These are phyloP conservation scores for Resseliella maxima DNA, from an alignment of 2,888 invertebrate genomes.

Conservation along the genomic window DNA sequence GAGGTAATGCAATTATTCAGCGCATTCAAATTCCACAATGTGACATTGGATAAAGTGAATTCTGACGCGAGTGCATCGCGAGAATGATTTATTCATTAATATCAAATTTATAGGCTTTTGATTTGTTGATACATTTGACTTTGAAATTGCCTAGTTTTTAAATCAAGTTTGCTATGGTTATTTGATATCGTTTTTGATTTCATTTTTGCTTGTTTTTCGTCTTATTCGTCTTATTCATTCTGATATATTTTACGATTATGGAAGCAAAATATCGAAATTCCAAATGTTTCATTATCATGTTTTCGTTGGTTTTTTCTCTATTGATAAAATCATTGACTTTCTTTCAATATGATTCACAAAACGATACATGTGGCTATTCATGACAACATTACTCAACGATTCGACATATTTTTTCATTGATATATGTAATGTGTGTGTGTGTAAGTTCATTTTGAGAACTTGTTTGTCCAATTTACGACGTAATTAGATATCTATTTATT, in stretches of 20 bases:
- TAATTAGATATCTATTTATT: conserved; percentile 51
- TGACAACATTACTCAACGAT: background rate
- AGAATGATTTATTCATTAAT: background rate
- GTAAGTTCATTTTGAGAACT: background rate
- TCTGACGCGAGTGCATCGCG: background rate
- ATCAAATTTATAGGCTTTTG: background rate
- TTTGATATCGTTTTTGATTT: background rate
- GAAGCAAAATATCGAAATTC: background rate
- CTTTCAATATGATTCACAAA: background rate
- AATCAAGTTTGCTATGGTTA: background rate
- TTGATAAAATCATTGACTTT: background rate
- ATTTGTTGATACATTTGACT: background rate
- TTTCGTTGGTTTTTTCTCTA: background rate
- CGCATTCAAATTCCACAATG: background rate
- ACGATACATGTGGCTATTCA: background rate
- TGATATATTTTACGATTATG: too few species aligned
- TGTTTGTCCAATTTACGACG: background rate
- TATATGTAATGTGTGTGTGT: too few species aligned
- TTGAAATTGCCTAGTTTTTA: background rate
- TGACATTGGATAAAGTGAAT: background rate
- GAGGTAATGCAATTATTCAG: conserved; percentile 22
- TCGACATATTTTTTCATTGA: background rate
- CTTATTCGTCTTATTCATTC: too few species aligned
- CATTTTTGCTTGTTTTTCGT: too few species aligned
- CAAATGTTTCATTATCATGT: conserved; percentile 3